Evolutionary conservation across 2,888 invertebrate genomes (phyloP).

Genomic region (Elegia similella): DNA sequence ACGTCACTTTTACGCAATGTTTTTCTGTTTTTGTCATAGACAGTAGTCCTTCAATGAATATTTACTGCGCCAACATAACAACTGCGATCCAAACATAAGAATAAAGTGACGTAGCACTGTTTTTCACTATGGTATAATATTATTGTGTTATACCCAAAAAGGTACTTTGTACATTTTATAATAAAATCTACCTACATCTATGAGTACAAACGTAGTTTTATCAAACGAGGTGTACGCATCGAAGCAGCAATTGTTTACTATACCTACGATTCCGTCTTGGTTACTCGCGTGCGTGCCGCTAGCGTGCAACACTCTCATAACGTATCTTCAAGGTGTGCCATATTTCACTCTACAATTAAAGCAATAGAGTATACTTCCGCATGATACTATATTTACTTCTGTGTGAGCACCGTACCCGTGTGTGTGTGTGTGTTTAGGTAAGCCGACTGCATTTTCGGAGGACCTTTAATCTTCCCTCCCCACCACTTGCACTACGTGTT

Average conservation of each 20-base stretch:
- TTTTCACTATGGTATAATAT: not conserved
- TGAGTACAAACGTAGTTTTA: constrained; percentile 56
- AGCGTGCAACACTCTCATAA: constrained; percentile 43
- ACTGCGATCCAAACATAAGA: not conserved
- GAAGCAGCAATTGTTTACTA: constrained; percentile 72
- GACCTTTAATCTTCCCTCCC: constrained; percentile 64
- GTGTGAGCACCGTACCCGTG: constrained; percentile 61
- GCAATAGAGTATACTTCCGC: constrained; percentile 40
- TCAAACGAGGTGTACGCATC: constrained; percentile 62
- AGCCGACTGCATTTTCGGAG: constrained; percentile 73
- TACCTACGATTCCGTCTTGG: constrained; percentile 68
- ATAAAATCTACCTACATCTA: constrained; percentile 48
- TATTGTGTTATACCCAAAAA: too few species aligned
- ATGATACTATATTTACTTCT: constrained; percentile 32
- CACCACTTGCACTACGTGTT: constrained; percentile 59
- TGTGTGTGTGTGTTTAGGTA: constrained; percentile 64
- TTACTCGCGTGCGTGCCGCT: constrained; percentile 55
- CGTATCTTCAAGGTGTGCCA: constrained; percentile 26
- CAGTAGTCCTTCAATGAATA: constrained; percentile 16
- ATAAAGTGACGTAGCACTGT: constrained; percentile 20
- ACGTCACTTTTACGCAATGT: constrained; percentile 43
- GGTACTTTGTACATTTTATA: not conserved
- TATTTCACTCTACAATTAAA: constrained; percentile 42
- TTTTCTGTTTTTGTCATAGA: constrained; percentile 25
- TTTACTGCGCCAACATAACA: not conserved